Conservation (phyloP, 2,888 invertebrate genomes). For the Drosophila cracens region DNA sequence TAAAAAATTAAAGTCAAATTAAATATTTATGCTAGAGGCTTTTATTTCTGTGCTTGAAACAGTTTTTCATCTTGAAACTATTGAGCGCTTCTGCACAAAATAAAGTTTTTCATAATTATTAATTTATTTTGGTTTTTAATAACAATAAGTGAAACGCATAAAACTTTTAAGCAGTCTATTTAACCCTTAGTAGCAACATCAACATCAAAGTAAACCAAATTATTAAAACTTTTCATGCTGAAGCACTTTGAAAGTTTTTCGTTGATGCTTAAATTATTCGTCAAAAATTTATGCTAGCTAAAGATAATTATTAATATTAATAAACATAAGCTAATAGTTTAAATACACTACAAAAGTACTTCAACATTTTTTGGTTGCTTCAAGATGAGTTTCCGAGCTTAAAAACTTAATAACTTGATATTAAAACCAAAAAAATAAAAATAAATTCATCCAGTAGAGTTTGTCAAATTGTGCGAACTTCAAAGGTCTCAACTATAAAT, state of each 20-base stretch:
- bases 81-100: not conserved
- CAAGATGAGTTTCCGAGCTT: not conserved
- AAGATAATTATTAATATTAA: not conserved
- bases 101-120: not conserved
- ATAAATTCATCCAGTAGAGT: not conserved
- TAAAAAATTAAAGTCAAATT: not conserved
- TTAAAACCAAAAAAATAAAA: not conserved
- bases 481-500: no score
- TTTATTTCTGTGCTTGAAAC: not conserved
- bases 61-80: not conserved
- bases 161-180: not conserved
- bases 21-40: not conserved
- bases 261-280: not conserved
- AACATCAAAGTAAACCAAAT: not conserved
- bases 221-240: constrained; percentile 8
- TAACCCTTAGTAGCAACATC: not conserved
- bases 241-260: not conserved
- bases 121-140: not conserved
- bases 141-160: not conserved
- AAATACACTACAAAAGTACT: not conserved
- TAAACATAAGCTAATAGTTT: not conserved
- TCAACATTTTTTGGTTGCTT: not conserved
- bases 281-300: not conserved
- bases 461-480: not conserved
- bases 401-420: not conserved